Base-by-base conservation (phyloP, 2,888 invertebrate species). In the Andrena praecox region DNA sequence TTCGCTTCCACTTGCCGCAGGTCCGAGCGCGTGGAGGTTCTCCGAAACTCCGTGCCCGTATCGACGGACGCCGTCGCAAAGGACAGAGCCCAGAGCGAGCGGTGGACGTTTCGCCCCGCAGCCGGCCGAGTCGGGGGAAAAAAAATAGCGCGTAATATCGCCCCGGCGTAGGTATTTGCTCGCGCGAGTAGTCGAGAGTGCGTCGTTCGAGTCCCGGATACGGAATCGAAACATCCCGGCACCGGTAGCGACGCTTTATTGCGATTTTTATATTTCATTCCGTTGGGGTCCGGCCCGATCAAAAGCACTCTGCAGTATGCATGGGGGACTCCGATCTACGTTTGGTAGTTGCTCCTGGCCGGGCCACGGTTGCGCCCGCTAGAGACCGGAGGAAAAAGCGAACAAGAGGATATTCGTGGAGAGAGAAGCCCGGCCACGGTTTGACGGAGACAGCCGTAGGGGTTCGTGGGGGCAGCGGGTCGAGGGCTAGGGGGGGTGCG, bases 261-360 rank as follows among this genome's bases (percentile, higher is more conserved):
- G 89, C 91, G 87, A 91, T 91, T 91, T 91, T 91, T 89, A 91
- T 91, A 91, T 91, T 91, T 91, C 89, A 91, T 91, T 89, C 82
- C 87, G 84, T 83, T 82, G 86, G 82, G 87, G 84, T 84, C 87
- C 88, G 84, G 88, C 63, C 86, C 89, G 89, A 90, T 90, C 89
- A 90, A 90, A 90, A 90, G 89, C 88, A 87, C 83, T 89, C 86
- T 90, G 89, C 89, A 90, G 89, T 89, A 89, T 90, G 89, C 89
- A 89, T 89, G 87, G 86, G 86, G 88, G 80, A 85, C 79, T 80
- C 84, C 71, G 80, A 70, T 83, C 80, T 77, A 80, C 85, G 87
- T 84, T 87, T 84, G 88, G 87, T 84, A 85, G 83, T 63, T 72
- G 78, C 77, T 33, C 48, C 75, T 68, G 66, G 75, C 77, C 71